Conservation (phyloP, 2,888 invertebrate species). For the Diogma glabrata region DNA sequence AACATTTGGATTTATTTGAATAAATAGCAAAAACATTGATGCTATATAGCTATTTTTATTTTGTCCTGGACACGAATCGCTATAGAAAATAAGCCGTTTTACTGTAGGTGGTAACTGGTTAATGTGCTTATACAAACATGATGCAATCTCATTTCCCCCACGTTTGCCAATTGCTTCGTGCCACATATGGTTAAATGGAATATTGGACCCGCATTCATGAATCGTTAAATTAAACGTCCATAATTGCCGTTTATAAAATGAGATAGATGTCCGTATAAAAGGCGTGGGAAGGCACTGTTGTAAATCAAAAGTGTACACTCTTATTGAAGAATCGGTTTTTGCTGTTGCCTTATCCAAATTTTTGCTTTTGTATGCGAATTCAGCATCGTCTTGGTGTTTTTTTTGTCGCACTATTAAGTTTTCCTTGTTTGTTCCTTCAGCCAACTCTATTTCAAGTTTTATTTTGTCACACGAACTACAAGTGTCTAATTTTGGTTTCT, state of each 20-base stretch:
- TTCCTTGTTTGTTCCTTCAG: not conserved
- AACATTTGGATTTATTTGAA: not conserved
- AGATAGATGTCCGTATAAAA: not conserved
- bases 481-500: constrained; percentile 5
- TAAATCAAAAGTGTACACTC: not conserved
- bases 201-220: not conserved
- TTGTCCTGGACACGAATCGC: not conserved
- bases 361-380: not conserved
- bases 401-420: not conserved
- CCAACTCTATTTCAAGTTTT: not conserved
- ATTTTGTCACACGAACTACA: not conserved
- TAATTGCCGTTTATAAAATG: not conserved
- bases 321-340: not conserved
- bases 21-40: not conserved
- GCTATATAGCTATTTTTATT: not conserved
- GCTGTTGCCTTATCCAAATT: not conserved
- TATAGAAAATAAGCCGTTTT: not conserved
- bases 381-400: not conserved
- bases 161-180: not conserved
- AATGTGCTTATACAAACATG: not conserved
- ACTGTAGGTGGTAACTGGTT: not conserved
- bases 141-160: not conserved
- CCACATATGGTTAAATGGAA: not conserved
- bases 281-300: constrained; percentile 1
- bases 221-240: not conserved